phyloP scores from a whole-genome alignment of 64 coral and sea anemone genomes.

The Hydrozoanthus tunicans region DNA sequence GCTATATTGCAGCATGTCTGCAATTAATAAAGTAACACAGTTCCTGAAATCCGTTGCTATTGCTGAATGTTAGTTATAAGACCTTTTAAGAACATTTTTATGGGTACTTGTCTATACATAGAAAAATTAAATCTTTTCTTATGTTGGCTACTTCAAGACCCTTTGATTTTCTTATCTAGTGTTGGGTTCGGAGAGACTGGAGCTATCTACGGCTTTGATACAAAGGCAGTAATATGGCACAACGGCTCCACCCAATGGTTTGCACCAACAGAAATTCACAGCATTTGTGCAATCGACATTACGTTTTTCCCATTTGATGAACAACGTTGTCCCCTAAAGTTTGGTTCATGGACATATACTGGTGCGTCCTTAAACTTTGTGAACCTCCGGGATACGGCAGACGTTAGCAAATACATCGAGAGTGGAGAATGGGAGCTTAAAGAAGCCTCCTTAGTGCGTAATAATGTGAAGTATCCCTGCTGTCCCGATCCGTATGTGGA shows the following conservation, averaged over 20 bases:
- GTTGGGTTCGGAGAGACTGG: constrained; percentile 68
- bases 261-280: constrained; percentile 78
- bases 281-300: constrained; percentile 88
- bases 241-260: constrained; percentile 82
- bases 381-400: constrained; percentile 52
- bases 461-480: constrained; percentile 67
- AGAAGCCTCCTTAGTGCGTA: constrained; percentile 47
- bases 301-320: constrained; percentile 91
- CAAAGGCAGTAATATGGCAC: constrained; percentile 52
- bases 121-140: not conserved
- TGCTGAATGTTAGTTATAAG: no score
- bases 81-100: not conserved
- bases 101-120: not conserved
- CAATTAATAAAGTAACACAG: no score
- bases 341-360: constrained; percentile 90
- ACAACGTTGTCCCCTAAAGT: constrained; percentile 72
- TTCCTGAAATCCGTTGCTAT: no score
- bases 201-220: constrained; percentile 65
- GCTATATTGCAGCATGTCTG: no score
- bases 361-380: constrained; percentile 70
- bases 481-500: constrained; percentile 80
- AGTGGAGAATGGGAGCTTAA: constrained; percentile 95
- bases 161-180: not conserved
- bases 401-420: constrained; percentile 68
- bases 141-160: not conserved